Base-by-base conservation (phyloP, 2,888 invertebrate species). In the Penaeus monodon region DNA sequence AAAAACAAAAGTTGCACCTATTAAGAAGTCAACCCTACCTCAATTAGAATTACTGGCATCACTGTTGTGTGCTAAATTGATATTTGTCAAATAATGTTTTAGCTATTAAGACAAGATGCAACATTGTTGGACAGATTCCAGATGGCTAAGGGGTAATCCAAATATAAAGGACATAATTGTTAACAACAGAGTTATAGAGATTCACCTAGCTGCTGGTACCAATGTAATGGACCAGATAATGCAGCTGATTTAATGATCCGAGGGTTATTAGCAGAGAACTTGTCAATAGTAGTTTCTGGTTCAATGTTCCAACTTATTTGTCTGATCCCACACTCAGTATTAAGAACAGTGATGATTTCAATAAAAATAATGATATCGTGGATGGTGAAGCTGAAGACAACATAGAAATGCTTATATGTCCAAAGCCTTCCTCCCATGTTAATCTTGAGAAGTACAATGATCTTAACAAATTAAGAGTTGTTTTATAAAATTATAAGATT, bases 121-220 rank as follows among this genome's bases (percentile, higher is more conserved):
- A 82, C 12, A 57, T 82, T 3, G 63, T 49, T 27, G 82, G 73
- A 73, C 73, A n/a, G 63, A 82, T 82, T 82, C 82, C 82, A 82
- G 44, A 73, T 81, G 73, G 73, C 70, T 73, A 82, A 82, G 63
- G 74, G n/a, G 27, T 82, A 63, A 74, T 74, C 38, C 82, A 57
- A 57, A 27, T 22, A 57, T 3, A 33, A 29, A 29, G 4, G 8
- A 74, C 22, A 4, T 74, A 29, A 4, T n/a, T 74, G 74, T 8
- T 8, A 73, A 63, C 29, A 82, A 57, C 44, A 82, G 82, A 82
- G 73, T 70, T 82, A 49, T 14, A 73, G 73, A 70, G 57, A 82
- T 82, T 27, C 14, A 73, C 70, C 70, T n/a, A 82, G 70, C 14
- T 0, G 20, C 63, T 82, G 81, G 81, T 68, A 81, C 65, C 66